Evolutionary conservation across 2,113 vertebrate genomes (phyloP).

Genomic region (Narcine bancroftii): DNA sequence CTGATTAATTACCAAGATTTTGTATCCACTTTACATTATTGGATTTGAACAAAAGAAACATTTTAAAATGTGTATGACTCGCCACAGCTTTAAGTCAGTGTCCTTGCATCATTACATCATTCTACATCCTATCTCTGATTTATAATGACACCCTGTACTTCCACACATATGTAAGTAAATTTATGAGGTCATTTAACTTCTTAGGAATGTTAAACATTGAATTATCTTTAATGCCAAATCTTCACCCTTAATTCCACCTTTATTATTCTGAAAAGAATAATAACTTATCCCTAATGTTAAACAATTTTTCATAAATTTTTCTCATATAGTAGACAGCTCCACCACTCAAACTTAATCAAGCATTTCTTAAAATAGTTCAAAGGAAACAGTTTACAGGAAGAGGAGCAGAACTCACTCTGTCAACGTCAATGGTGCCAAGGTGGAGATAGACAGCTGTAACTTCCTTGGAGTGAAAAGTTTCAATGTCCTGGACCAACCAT

Average conservation of each 20-base stretch:
- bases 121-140: background rate
- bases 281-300: background rate
- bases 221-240: background rate
- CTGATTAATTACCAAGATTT: background rate
- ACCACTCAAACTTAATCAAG: background rate
- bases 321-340: background rate
- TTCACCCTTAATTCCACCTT: background rate
- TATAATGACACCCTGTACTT: background rate
- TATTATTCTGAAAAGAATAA: no score
- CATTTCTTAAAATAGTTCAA: background rate
- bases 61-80: background rate
- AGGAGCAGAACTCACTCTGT: no score
- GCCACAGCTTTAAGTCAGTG: background rate
- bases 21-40: background rate
- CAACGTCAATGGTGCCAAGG: no score
- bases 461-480: no score
- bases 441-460: no score
- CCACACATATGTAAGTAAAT: no score
- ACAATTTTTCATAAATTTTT: background rate
- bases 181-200: background rate
- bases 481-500: no score
- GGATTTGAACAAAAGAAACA: background rate
- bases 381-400: no score
- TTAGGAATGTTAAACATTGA: background rate
- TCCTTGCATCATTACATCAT: background rate